Percentiles rank a stretch among this genome's conserved stretches.
Conservation (phyloP, 2,113 vertebrate species). For the Pontoporia blainvillei region DNA sequence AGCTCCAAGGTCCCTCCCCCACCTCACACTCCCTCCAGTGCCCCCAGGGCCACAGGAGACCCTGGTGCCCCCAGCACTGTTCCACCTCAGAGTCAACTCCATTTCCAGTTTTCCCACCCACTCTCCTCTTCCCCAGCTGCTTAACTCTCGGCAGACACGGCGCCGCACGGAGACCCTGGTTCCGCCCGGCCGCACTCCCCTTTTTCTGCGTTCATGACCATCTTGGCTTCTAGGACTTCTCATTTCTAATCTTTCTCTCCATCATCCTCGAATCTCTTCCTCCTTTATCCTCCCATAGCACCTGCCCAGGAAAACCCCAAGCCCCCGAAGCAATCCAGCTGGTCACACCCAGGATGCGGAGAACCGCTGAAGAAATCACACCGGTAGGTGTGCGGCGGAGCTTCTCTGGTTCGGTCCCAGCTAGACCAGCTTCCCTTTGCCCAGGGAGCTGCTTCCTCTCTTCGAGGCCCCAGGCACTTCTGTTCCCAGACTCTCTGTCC, state of each 20-base stretch:
- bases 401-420: rapidly evolving
- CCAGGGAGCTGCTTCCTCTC: too few relatives aligned
- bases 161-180: rapidly evolving
- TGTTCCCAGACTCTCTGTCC: neutral
- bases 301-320: neutral
- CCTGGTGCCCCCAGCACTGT: neutral
- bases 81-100: neutral
- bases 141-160: too few relatives aligned
- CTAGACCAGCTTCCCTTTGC: rapidly evolving
- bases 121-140: neutral
- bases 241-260: neutral
- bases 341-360: neutral
- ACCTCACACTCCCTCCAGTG: neutral
- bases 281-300: neutral
- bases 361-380: neutral
- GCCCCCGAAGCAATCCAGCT: neutral
- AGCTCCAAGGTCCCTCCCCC: neutral
- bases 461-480: neutral
- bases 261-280: neutral
- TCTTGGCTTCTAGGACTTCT: neutral
- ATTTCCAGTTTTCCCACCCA: neutral
- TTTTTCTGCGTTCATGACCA: neutral
- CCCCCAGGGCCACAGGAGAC: too few relatives aligned
- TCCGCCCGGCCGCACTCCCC: rapidly evolving
- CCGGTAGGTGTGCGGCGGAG: rapidly evolving